Conservation (phyloP, 2,113 vertebrate genomes). For the Clinocottus analis region DNA sequence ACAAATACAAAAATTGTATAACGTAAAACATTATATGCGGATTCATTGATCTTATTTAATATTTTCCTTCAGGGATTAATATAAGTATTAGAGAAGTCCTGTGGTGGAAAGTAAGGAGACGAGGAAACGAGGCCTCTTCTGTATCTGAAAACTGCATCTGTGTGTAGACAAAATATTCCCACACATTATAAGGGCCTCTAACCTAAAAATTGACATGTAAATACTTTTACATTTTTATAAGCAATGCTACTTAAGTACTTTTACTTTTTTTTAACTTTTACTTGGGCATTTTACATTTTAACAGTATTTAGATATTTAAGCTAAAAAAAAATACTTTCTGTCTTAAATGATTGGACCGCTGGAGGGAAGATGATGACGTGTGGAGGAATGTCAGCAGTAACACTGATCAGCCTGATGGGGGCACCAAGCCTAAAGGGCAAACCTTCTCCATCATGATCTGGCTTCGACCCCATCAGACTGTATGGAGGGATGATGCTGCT, state of each 20-base stretch:
- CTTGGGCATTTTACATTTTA: background rate
- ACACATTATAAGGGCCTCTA: background rate
- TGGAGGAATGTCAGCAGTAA: constrained; percentile 1
- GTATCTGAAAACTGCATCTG: background rate
- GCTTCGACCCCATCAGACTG: background rate
- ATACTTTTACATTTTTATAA: no score
- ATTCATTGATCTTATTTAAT: no score
- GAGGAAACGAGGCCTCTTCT: no score
- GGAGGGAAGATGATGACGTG: background rate
- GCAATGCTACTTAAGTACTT: no score
- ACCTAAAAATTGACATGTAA: no score
- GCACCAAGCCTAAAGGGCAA: constrained; percentile 27
- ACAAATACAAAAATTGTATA: no score
- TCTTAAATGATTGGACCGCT: background rate
- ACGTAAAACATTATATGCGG: no score
- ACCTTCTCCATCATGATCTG: background rate
- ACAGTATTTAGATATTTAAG: background rate
- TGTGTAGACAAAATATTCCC: background rate
- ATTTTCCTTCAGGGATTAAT: no score
- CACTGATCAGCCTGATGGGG: constrained; percentile 40
- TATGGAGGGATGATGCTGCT: background rate
- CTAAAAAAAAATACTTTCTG: background rate
- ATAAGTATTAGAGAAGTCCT: no score
- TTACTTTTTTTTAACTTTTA: background rate
- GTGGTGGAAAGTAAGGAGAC: no score